Evolutionary conservation across 2,113 vertebrate genomes (phyloP).

Genomic region (Oxyura jamaicensis): DNA sequence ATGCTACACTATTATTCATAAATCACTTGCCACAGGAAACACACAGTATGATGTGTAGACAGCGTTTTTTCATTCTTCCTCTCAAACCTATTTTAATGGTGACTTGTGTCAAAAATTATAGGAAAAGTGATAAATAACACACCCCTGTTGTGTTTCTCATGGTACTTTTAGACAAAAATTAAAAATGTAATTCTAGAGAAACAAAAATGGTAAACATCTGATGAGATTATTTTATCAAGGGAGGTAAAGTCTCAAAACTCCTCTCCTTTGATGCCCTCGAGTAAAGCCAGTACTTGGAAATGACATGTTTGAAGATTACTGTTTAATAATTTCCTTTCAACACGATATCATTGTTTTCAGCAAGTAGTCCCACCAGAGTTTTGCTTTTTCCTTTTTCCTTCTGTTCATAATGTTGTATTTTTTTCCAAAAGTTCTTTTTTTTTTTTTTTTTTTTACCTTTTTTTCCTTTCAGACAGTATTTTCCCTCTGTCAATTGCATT

Average conservation of each 20-base stretch:
- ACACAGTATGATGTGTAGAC: accelerated
- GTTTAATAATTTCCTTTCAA: background rate
- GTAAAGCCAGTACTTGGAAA: background rate
- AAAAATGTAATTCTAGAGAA: background rate
- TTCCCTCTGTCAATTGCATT: background rate
- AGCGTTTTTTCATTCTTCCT: background rate
- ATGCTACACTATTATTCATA: background rate
- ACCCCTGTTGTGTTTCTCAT: background rate
- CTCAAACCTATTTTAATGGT: background rate
- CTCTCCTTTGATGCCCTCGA: background rate
- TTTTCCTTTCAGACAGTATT: background rate
- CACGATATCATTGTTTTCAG: background rate
- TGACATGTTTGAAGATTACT: background rate
- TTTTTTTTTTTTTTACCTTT: background rate
- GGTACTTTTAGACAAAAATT: background rate
- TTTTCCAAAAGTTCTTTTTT: background rate
- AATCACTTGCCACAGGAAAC: background rate
- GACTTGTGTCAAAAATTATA: background rate
- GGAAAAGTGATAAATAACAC: background rate
- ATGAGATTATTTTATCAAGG: background rate
- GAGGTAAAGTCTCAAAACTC: background rate
- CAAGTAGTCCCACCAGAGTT: background rate
- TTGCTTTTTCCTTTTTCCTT: background rate
- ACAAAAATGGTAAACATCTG: background rate
- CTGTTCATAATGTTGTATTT: background rate